Conservation (phyloP, 2,113 vertebrate species). For the Geococcyx californianus region DNA sequence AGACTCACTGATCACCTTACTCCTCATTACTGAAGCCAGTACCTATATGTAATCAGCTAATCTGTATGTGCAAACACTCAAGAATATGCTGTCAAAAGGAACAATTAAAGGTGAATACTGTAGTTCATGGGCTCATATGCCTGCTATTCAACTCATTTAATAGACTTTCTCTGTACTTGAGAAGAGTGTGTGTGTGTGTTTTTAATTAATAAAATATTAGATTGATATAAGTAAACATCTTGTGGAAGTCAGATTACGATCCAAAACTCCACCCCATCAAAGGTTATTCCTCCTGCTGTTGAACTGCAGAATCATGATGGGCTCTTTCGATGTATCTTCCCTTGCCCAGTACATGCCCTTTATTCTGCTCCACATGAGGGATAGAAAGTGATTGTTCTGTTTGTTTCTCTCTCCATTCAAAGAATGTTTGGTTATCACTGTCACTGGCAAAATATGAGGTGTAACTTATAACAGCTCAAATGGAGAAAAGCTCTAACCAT, state of each 20-base stretch:
- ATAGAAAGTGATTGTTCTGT: neutral
- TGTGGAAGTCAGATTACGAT: neutral
- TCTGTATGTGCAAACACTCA: neutral
- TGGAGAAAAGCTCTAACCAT: neutral
- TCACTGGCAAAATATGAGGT: neutral
- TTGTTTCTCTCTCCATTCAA: accelerated
- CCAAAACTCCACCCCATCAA: neutral
- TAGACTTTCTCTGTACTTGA: neutral
- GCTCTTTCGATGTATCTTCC: neutral
- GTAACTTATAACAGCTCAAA: neutral
- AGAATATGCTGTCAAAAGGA: neutral
- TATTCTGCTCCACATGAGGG: neutral
- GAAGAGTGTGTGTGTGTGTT: neutral
- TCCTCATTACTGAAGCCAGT: neutral
- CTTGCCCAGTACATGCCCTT: neutral
- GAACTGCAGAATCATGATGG: neutral
- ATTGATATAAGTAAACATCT: neutral
- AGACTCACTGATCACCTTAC: neutral
- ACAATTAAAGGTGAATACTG: neutral
- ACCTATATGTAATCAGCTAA: neutral
- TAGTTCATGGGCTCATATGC: neutral
- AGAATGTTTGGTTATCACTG: neutral
- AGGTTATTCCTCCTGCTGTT: neutral
- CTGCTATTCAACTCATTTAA: neutral
- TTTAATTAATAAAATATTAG: neutral